Evolutionary conservation across 2,888 invertebrate genomes (phyloP), one percentile per base, ranked within the genome.

Genomic region (Drosophila hamatofila): DNA sequence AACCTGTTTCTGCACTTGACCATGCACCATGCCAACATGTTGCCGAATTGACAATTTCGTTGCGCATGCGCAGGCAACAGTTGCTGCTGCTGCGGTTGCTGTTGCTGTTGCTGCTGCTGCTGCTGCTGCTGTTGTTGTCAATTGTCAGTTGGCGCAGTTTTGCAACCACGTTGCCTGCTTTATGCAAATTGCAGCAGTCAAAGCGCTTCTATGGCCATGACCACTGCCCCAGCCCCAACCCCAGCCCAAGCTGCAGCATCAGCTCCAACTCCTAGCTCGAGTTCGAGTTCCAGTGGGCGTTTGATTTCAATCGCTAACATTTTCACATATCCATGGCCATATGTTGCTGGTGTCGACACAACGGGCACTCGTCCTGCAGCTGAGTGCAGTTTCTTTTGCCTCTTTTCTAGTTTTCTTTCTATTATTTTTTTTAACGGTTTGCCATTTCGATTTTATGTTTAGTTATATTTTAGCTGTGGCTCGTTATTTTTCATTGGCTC

Each of bases 1-100:
- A 89, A 88, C 87, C 84, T 84, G 84, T 84, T 84, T 80, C 68
- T 76, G 84, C 91, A 91, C 89, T 91, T 91, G 91, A 91, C 90
- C 91, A 91, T 90, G 88, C 72, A 72, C 75, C 59, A 48, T 62
- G 59, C 75, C 89, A 90, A 90, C 91, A 91, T 91, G 90, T 90
- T 91, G 88, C 87, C 90, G 84, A 88, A 89, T 90, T 91, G 91
- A 81, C 85, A 87, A 81, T 86, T 81, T 79, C 81, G 78, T 58
- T 79, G 77, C 76, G 70, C 75, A 79, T 83, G 72, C 74, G 75
- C 73, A 76, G 61, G 67, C 82, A 57, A 72, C 68, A 56, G 72
- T 72, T 78, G 78, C 55, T 60, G 70, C 42, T 71, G 78, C 52
- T 58, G 70, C 46, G 51, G 70, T 39, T 72, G 78, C 52, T 58